These are phyloP conservation scores for Xanthorhoe spadicearia DNA, from an alignment of 2,888 invertebrate species.

Conservation along the genomic window DNA sequence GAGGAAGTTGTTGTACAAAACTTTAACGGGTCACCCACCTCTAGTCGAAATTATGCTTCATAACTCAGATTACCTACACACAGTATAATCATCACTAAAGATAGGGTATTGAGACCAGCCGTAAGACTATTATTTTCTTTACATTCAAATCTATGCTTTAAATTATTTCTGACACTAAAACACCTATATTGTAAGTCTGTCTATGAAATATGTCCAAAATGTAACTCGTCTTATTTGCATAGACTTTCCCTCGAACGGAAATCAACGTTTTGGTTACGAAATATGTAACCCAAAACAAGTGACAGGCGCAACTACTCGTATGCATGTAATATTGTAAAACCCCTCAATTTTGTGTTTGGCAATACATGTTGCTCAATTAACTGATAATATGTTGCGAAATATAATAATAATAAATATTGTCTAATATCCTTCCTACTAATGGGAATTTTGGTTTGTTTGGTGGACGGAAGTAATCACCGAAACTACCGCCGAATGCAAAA, in stretches of 20 bases:
- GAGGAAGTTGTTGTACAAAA: neutral
- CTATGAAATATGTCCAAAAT: slow-evolving; percentile 46
- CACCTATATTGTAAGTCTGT: neutral
- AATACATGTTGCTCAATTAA: slow-evolving; percentile 38
- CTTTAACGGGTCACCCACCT: too few species aligned
- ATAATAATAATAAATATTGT: neutral
- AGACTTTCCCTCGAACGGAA: slow-evolving; percentile 69
- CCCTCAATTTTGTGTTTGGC: slow-evolving; percentile 54
- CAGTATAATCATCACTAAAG: too few species aligned
- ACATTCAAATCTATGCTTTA: neutral
- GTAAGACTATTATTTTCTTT: too few species aligned
- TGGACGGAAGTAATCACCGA: too few species aligned
- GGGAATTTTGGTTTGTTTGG: too few species aligned
- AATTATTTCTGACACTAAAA: neutral
- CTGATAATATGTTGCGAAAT: slow-evolving; percentile 18
- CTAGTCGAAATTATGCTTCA: too few species aligned
- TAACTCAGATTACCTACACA: too few species aligned
- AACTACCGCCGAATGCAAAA: too few species aligned
- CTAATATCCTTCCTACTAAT: too few species aligned
- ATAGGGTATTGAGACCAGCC: too few species aligned
- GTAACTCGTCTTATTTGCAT: slow-evolving; percentile 58
- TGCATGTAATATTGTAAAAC: slow-evolving; percentile 50
- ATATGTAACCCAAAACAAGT: slow-evolving; percentile 53
- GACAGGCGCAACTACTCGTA: slow-evolving; percentile 50
- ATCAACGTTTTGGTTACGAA: slow-evolving; percentile 58